These are phyloP conservation scores for Rhynchotus rufescens DNA, from an alignment of 2,797 vertebrate species.

Conservation along the genomic window DNA sequence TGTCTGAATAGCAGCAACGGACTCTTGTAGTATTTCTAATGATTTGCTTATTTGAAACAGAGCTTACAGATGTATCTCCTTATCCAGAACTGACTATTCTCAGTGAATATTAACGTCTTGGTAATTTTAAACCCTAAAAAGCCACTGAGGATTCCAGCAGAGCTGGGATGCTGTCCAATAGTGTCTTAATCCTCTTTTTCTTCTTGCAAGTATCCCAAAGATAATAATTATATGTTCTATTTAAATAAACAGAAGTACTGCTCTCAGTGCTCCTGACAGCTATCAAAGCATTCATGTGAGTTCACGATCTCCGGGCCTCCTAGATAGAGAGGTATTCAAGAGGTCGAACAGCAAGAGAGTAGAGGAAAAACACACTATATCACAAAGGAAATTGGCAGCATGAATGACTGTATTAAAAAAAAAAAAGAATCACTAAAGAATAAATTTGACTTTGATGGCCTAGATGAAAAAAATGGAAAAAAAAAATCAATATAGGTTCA, in stretches of 20 bases:
- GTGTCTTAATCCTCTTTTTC: background rate
- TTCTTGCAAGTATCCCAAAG: conserved; percentile 5
- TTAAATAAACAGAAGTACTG: conserved; percentile 32
- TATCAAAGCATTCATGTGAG: background rate
- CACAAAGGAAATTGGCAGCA: background rate
- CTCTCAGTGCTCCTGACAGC: background rate
- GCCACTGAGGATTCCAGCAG: background rate
- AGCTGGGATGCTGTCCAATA: background rate
- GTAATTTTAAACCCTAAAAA: conserved; percentile 27
- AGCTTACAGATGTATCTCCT: background rate
- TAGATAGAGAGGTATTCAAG: background rate
- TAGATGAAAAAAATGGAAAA: background rate
- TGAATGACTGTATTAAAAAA: background rate
- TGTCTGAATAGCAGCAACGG: background rate
- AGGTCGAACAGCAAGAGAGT: background rate
- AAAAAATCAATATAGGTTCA: background rate
- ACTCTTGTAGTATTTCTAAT: background rate
- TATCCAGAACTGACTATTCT: background rate
- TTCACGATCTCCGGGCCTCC: background rate
- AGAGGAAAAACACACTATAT: background rate
- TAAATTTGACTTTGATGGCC: background rate
- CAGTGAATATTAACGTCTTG: conserved; percentile 24
- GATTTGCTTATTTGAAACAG: background rate
- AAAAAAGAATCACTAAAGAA: background rate
- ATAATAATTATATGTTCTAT: background rate